Evolutionary conservation across 2,797 vertebrate genomes (phyloP), one percentile per base, ranked within the genome.

Genomic region (Nyctibius grandis): DNA sequence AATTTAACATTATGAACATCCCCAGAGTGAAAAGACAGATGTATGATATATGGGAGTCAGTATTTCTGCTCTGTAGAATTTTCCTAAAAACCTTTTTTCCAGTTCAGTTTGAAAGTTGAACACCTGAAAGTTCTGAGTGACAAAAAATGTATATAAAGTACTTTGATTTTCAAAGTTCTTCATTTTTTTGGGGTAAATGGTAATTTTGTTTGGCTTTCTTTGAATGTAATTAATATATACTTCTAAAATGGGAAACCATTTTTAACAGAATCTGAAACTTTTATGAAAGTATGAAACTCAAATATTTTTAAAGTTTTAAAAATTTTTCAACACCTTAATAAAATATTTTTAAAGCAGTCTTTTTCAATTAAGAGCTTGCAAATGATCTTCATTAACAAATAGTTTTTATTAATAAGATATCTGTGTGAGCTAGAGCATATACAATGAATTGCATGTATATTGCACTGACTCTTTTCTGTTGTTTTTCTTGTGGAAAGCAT

Each of bases 181-280:
- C 0, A 3, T 16, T n/a, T 29, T 72, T 15, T 26, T n/a, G n/a
- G 15, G 7, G 17, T 31, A 36, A 19, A 29, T 6, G 11, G 1
- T 19, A n/a, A 23, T 33, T 44, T 33, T 48, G 3, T 64, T 76
- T 4, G 59, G 4, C 2, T 15, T 40, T 42, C 31, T 68, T 36
- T 25, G 2, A 73, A 65, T 47, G 7, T 6, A 28, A 21, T 51
- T 29, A 34, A 22, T 45, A 34, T 13, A 5, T 31, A 18, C 6
- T 44, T 60, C 7, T 48, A 61, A 84, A 65, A 31, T 6, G 7
- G 8, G 5, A 81, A 59, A 33, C 1, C 4, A 19, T 29, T 68
- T 63, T 74, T 56, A 57, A 65, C 4, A 57, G 20, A 50, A 26
- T 1, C 2, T 5, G 21, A 54, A 57, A 34, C 1, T 48, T 36